A percentile compares a stretch with the other conserved stretches of the same genome.
phyloP scores from a whole-genome alignment of 2,797 vertebrate genomes.

The Thaleichthys pacificus region DNA sequence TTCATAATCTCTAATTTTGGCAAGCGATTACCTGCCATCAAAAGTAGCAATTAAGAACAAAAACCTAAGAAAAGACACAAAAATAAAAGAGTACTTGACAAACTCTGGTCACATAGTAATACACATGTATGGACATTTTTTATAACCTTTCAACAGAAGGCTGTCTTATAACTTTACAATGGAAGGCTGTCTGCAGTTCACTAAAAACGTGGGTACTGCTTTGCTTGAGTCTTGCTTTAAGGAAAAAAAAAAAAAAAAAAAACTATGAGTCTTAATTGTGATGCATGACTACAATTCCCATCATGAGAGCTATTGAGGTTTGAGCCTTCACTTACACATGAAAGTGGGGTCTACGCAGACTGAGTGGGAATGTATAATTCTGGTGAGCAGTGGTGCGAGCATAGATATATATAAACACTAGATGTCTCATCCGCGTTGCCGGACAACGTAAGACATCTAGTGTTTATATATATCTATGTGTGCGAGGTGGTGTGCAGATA shows the following conservation, averaged over 20 bases:
- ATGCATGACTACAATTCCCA: constrained; percentile 51
- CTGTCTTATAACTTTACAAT: no score
- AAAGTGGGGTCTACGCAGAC: not conserved
- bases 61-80: constrained; percentile 24
- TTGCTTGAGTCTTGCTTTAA: constrained; percentile 44
- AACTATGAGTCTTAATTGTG: constrained; percentile 52
- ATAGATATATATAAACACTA: no score
- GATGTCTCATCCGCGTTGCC: no score
- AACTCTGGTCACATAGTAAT: constrained; percentile 55
- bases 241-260: not conserved
- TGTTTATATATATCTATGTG: no score
- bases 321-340: not conserved
- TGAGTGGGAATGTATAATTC: not conserved
- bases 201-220: constrained; percentile 38
- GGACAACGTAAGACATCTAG: no score
- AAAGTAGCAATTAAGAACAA: constrained; percentile 53
- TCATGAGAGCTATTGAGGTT: constrained; percentile 32
- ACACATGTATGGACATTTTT: constrained; percentile 47
- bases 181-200: no score
- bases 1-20: constrained; percentile 66
- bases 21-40: constrained; percentile 61
- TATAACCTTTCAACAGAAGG: constrained; percentile 1
- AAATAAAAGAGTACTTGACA: not conserved
- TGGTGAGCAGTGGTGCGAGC: no score
- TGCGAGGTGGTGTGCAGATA: no score